Base-by-base conservation (phyloP, 2,113 vertebrate species). In the Plestiodon gilberti region DNA sequence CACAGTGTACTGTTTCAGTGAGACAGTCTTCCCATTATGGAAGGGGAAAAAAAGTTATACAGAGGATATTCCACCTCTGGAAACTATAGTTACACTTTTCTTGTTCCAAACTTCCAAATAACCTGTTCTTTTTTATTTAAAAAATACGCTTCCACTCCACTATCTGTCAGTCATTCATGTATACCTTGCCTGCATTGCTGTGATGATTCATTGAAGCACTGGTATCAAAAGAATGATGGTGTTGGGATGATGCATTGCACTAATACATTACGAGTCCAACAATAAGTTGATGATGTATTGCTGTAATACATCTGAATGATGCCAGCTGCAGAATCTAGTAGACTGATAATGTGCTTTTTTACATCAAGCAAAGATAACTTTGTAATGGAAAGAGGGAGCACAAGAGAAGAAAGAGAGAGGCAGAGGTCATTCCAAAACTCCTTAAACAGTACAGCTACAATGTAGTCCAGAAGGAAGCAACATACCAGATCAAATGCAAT, bases 191-290 rank as follows among this genome's bases (percentile, higher is more conserved):
- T 43, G 6, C 28, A 80, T 70, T 80, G 11, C 30, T 13, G 15
- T 82, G 10, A 38, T 74, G 91, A 92, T 92, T 92, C 20, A 76
- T 91, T 86, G 82, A 30, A 14, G 0, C 17, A 85, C 83, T 64
- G 48, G 78, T 85, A 88, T 83, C 59, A 84, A 84, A 4, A 33
- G 90, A 90, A 89, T 87, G 0, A 2, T 77, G 71, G 30, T 78
- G 30, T 69, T 83, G 48, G 89, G 88, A 87, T 94, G 90, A 48
- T 10, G 33, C 35, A 87, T 90, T 91, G 75, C 71, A 85, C 88
- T 89, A 79, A 83, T 78, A 87, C 48, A 57, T 87, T 89, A 87
- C 15, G 30, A 85, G 17, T 65, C 61, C 78, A 90, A 79, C 61
- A 77, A 52, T 87, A 87, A 88, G 78, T 73, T 82, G 74, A 71